Base-by-base conservation (phyloP, 53 echinoderm and acorn worm species). In the Echinometra lucunter region DNA sequence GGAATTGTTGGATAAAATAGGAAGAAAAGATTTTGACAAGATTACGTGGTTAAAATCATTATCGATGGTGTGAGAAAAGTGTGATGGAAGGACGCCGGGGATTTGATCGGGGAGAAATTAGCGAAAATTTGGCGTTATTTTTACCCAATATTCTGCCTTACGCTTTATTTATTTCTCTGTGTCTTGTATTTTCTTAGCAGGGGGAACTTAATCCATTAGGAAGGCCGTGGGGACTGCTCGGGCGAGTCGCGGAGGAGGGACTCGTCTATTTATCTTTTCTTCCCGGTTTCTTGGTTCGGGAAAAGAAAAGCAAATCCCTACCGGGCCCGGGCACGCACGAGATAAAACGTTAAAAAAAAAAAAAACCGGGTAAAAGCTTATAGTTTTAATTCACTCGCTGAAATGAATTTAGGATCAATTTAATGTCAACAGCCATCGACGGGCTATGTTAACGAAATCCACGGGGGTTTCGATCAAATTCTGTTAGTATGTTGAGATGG, bases 331-430 rank as follows among this genome's bases (percentile, higher is more conserved):
- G 94, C 83, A 83, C 49, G 92, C 49, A 49, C n/a, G 30, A 69
- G 85, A 45, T 66, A 91, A n/a, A 92, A 80, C 37, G 92, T 17
- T 80, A 92, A 94, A n/a, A n/a, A n/a, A n/a, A n/a, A n/a, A n/a
- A n/a, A n/a, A 37, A 85, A 85, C 47, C 82, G 58, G 80, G 85
- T 94, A 94, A 94, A 94, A 94, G 94, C 94, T 94, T 94, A 94
- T 94, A 94, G 94, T 94, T 94, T 94, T 94, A 94, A 94, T 94
- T 94, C 94, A 94, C 94, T 94, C 94, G 94, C 94, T 94, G 94
- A 94, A 94, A 94, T 94, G 94, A 94, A 83, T 94, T 94, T 94
- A 94, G 94, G 94, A 94, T 94, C 94, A 94, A 94, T 94, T 94
- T 94, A 63, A 94, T 94, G 94, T 94, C 94, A 94, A 66, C 94